phyloP scores from a whole-genome alignment of 2,113 vertebrate genomes.

The Ciconia stormi region DNA sequence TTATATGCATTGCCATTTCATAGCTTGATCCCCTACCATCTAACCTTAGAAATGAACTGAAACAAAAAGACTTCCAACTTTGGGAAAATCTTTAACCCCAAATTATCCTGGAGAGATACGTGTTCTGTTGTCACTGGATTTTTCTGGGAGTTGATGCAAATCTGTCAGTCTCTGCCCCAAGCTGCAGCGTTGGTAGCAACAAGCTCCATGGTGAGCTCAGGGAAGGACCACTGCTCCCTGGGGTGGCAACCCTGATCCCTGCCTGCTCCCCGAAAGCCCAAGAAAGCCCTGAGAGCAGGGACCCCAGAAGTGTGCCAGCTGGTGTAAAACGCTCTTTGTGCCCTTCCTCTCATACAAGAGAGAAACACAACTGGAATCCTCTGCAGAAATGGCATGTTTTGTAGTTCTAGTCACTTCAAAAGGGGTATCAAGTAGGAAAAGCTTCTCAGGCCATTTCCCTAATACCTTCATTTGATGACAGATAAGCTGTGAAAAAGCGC shows the following conservation, averaged over 20 bases:
- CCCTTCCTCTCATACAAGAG: neutral
- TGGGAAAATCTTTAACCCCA: neutral
- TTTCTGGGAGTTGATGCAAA: neutral
- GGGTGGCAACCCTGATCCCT: neutral
- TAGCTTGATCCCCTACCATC: neutral
- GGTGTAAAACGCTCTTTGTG: neutral
- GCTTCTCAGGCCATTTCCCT: constrained; percentile 59
- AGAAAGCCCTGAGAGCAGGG: neutral
- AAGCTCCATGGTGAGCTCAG: accelerated
- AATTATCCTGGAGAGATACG: neutral
- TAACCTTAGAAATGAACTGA: neutral
- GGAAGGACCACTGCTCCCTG: neutral
- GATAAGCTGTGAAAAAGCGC: constrained; percentile 39
- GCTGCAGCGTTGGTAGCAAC: accelerated
- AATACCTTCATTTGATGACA: constrained; percentile 69
- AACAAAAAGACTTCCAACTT: neutral
- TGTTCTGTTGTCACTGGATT: neutral
- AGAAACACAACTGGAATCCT: constrained; percentile 24
- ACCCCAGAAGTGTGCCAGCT: neutral
- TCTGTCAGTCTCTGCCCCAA: neutral
- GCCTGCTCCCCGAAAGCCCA: neutral
- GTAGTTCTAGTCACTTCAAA: constrained; percentile 54
- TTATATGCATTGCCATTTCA: neutral
- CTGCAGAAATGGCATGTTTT: neutral
- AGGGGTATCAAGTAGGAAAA: constrained; percentile 51